Conservation (phyloP, 2,113 vertebrate genomes). For the Caretta caretta region DNA sequence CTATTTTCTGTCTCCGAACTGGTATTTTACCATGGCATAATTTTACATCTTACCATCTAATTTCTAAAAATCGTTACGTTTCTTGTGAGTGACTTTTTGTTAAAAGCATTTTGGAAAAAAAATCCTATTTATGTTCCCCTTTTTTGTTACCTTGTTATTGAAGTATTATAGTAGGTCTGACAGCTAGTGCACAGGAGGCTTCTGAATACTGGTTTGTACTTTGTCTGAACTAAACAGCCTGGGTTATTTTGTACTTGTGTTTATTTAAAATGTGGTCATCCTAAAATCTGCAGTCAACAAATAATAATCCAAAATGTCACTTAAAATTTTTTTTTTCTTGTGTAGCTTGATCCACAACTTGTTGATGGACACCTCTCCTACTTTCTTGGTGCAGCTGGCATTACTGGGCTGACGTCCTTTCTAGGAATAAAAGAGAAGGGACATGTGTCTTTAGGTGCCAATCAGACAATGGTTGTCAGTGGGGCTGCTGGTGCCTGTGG, state of each 20-base stretch:
- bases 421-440: conserved; percentile 92
- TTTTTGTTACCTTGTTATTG: background rate
- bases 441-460: conserved; percentile 84
- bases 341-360: conserved; percentile 86
- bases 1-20: background rate
- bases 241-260: background rate
- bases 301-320: background rate
- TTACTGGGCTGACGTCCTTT: conserved; percentile 91
- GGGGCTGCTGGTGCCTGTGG: conserved; percentile 96
- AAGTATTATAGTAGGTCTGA: background rate
- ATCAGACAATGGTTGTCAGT: conserved; percentile 95
- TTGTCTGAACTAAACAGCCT: background rate
- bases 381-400: conserved; percentile 90
- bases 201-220: background rate
- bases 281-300: background rate
- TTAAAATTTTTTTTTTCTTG: conserved; percentile 9
- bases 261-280: background rate
- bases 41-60: background rate
- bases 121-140: background rate
- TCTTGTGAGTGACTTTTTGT: background rate
- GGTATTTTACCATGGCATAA: background rate
- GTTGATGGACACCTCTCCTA: conserved; percentile 90
- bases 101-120: background rate
- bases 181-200: background rate
- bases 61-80: background rate